These are phyloP conservation scores for Arctopsyche grandis DNA, from an alignment of 1,140 invertebrate genomes.

Conservation along the genomic window DNA sequence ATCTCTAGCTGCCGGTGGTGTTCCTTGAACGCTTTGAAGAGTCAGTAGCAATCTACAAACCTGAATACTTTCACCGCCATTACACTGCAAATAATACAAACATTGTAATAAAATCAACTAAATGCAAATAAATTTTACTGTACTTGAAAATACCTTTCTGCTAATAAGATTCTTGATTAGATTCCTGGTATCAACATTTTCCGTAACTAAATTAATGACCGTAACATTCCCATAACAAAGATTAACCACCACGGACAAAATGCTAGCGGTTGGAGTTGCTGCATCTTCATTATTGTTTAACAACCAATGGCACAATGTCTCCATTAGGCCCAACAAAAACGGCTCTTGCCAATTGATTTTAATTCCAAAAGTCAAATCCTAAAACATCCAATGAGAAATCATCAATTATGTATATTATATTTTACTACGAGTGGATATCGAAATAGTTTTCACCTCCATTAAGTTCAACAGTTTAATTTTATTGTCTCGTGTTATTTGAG, in stretches of 20 bases:
- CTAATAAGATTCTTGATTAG: conserved; percentile 69
- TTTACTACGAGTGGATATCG: background rate
- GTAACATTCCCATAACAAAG: conserved; percentile 76
- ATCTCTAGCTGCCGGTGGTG: conserved; percentile 56
- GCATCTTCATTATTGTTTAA: conserved; percentile 62
- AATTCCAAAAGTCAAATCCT: conserved; percentile 77
- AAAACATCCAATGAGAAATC: conserved; percentile 35
- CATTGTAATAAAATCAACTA: background rate
- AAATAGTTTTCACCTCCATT: conserved; percentile 63
- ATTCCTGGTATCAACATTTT: conserved; percentile 72
- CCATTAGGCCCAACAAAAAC: conserved; percentile 71
- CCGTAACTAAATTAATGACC: conserved; percentile 73
- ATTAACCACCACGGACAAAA: conserved; percentile 75
- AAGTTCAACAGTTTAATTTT: conserved; percentile 66
- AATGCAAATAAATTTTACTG: background rate
- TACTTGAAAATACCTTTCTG: conserved; percentile 62
- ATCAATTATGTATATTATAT: background rate
- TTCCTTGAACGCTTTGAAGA: conserved; percentile 58
- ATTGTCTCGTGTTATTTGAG: conserved; percentile 66
- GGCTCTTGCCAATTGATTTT: conserved; percentile 78
- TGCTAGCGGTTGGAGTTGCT: conserved; percentile 64
- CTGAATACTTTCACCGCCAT: conserved; percentile 61
- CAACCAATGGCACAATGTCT: conserved; percentile 71
- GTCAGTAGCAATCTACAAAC: conserved; percentile 62
- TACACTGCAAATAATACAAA: conserved; percentile 57